Conservation (phyloP, 2,797 vertebrate species). For the Aplochiton taeniatus region DNA sequence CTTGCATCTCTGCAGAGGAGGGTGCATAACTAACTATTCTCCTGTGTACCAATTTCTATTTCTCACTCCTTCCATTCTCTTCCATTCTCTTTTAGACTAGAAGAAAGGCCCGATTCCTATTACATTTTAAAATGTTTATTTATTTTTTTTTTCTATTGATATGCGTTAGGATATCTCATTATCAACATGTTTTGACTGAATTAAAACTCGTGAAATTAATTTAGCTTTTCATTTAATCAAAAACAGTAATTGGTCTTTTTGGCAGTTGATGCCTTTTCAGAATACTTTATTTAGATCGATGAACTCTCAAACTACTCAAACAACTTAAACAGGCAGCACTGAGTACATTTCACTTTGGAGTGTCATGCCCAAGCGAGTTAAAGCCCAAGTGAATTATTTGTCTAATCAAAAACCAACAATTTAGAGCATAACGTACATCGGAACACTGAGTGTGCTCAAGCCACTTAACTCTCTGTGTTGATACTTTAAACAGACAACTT, state of each 20-base stretch:
- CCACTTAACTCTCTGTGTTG: conserved; percentile 38
- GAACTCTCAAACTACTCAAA: not conserved
- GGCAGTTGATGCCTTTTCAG: conserved; percentile 8
- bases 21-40: conserved; percentile 24
- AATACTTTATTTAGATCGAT: conserved; percentile 24
- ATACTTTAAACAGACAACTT: conserved; percentile 23
- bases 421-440: conserved; percentile 18
- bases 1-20: conserved; percentile 44
- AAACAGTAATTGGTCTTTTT: conserved; percentile 2
- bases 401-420: conserved; percentile 16
- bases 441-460: conserved; percentile 23
- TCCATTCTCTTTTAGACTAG: conserved; percentile 28
- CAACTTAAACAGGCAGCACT: not conserved
- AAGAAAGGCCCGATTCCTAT: not conserved
- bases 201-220: not conserved
- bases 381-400: not conserved
- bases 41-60: conserved; percentile 1
- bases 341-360: not conserved
- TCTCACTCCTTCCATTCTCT: conserved; percentile 26
- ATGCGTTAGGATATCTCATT: not conserved
- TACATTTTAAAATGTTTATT: no score
- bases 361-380: conserved; percentile 18
- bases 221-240: not conserved
- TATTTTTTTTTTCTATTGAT: not conserved
- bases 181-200: conserved; percentile 1